Evolutionary conservation across 2,888 invertebrate genomes (phyloP).

Genomic region (Malthinus seriepunctatus): DNA sequence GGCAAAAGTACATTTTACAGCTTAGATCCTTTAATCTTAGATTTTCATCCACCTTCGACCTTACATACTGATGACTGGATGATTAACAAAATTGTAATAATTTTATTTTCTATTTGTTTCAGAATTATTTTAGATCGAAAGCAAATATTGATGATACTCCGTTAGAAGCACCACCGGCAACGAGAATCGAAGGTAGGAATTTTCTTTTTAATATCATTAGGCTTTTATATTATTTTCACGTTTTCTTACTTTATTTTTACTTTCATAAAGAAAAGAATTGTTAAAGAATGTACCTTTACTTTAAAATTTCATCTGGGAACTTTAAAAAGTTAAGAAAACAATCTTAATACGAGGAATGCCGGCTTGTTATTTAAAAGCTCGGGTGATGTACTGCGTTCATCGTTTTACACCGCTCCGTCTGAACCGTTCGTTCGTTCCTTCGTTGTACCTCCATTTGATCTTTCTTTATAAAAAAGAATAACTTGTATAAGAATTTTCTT

Average conservation of each 20-base stretch:
- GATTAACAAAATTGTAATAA: neutral
- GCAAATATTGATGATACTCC: constrained; percentile 38
- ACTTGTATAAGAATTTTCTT: constrained; percentile 52
- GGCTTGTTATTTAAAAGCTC: constrained; percentile 45
- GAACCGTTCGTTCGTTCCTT: no score
- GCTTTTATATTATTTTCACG: constrained; percentile 41
- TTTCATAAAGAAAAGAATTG: constrained; percentile 40
- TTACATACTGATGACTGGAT: constrained; percentile 3
- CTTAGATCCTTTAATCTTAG: constrained; percentile 28
- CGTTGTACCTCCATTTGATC: constrained; percentile 47
- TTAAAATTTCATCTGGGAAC: constrained; percentile 47
- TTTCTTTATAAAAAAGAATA: constrained; percentile 44
- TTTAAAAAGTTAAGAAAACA: constrained; percentile 46
- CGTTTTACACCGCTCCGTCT: constrained; percentile 41
- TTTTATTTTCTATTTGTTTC: constrained; percentile 34
- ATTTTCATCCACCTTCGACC: constrained; percentile 16
- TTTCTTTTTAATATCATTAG: constrained; percentile 35
- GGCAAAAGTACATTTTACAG: constrained; percentile 20
- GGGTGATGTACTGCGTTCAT: constrained; percentile 37
- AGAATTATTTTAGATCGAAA: constrained; percentile 44
- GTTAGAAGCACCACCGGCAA: constrained; percentile 44
- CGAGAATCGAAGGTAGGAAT: constrained; percentile 47
- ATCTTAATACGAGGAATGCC: constrained; percentile 49
- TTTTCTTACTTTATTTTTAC: constrained; percentile 36
- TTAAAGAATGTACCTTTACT: constrained; percentile 44